Base-by-base conservation (phyloP, 2,797 vertebrate genomes). In the Thripadectes ignobilis region DNA sequence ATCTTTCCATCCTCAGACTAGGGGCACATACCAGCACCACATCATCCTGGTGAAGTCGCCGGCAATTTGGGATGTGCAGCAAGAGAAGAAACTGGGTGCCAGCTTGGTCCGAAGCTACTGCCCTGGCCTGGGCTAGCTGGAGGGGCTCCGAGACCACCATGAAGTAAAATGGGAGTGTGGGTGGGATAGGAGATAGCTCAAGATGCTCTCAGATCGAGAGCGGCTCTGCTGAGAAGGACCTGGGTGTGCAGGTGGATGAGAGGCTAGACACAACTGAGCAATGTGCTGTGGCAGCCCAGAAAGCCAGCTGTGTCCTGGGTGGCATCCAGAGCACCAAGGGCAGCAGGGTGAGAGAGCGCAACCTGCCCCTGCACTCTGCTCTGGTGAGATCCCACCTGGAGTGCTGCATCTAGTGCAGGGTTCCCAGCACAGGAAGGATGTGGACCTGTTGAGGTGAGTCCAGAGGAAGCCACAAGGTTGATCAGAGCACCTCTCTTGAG, bases 271-370 rank as follows among this genome's bases (percentile, higher is more conserved):
- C 22, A 58, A 36, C 6, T 43, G 30, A 55, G 48, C 30, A 4
- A 4, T 20, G 36, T 2, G 21, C 6, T 12, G 1, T 32, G 2
- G 0, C 51, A 63, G 43, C 51, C 43, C 49, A 55, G 17, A 86
- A 48, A 55, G 22, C 41, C 65, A 49, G 21, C 45, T 1, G 0
- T 32, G 34, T 8, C 34, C 49, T 30, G 30, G 30, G 49, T 8
- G 12, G 41, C 43, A 78, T 16, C 49, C 43, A 63, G 21, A 87
- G 49, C 36, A 23, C 34, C 2, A 1, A 3, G 75, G 45, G n/a
- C 67, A 51, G 59, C 54, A 66, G 52, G 45, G 16, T 4, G 4
- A 29, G 30, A 18, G 32, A 65, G 36, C 18, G 34, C 43, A 38
- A n/a, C n/a, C 51, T 72, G 58, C 23, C 23, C 19, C 27, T 43